Percentiles rank a stretch among this genome's conserved stretches.
Evolutionary conservation across 2,888 invertebrate species (phyloP).

Genomic region (Dynastes hyllus): DNA sequence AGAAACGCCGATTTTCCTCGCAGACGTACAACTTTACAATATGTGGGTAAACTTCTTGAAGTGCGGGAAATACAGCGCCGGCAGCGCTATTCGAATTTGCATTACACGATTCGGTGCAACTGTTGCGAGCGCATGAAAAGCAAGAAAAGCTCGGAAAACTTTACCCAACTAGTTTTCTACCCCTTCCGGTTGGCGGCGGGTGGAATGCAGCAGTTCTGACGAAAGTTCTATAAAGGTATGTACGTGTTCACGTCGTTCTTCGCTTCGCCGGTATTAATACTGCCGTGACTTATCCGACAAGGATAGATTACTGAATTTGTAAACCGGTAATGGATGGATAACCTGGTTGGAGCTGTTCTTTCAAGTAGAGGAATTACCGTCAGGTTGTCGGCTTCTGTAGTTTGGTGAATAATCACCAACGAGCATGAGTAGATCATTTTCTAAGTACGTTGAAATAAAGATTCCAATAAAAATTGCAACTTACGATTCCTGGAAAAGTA

Average conservation of each 20-base stretch:
- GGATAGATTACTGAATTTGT: slow-evolving; percentile 23
- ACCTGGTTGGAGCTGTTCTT: neutral
- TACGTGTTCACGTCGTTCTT: slow-evolving; percentile 15
- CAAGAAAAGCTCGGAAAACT: slow-evolving; percentile 23
- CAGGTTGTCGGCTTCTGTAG: neutral
- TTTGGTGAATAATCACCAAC: neutral
- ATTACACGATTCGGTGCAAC: slow-evolving; percentile 34
- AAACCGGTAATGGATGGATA: slow-evolving; percentile 22
- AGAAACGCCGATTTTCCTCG: slow-evolving; percentile 18
- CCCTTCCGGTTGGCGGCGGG: neutral
- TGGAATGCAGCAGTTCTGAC: slow-evolving; percentile 14
- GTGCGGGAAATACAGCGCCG: neutral
- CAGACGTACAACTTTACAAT: slow-evolving; percentile 26
- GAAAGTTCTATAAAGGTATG: slow-evolving; percentile 9
- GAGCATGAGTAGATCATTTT: neutral
- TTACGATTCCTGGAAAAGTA: no score
- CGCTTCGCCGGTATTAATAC: slow-evolving; percentile 7
- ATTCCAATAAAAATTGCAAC: no score
- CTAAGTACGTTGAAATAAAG: no score
- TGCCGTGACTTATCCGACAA: slow-evolving; percentile 24
- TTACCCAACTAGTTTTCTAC: neutral
- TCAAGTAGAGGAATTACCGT: neutral
- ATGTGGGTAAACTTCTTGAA: slow-evolving; percentile 34
- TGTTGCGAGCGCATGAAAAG: slow-evolving; percentile 23
- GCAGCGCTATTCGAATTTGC: slow-evolving; percentile 19